Conservation (phyloP, 2,888 invertebrate genomes). For the Apomyelois bistriatella region DNA sequence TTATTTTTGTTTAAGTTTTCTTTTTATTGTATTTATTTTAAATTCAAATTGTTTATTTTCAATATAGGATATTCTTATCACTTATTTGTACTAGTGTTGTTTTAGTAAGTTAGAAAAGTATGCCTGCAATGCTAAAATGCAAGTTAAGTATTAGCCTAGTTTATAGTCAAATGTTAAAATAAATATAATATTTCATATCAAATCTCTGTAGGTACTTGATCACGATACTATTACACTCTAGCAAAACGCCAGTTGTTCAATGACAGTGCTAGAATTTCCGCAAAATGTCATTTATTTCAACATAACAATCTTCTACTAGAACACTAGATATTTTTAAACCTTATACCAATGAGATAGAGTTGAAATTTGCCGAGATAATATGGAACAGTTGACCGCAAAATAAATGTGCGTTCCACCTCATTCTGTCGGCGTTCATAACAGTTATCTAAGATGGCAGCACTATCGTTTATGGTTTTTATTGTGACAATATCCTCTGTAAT, state of each 20-base stretch:
- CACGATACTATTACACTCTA: not conserved
- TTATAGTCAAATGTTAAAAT: too few relatives aligned
- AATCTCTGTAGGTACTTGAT: constrained; percentile 9
- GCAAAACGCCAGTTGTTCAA: not conserved
- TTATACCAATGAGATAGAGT: not conserved
- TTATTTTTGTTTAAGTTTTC: too few relatives aligned
- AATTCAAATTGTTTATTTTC: too few relatives aligned
- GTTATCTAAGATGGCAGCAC: constrained; percentile 12
- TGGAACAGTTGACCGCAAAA: constrained; percentile 11
- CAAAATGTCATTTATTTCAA: constrained; percentile 8
- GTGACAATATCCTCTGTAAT: constrained; percentile 11
- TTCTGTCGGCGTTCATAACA: constrained; percentile 14
- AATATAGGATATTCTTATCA: too few relatives aligned
- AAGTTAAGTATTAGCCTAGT: too few relatives aligned
- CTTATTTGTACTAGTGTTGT: too few relatives aligned
- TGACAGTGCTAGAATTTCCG: not conserved
- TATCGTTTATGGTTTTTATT: constrained; percentile 12
- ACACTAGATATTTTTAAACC: not conserved
- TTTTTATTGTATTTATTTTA: too few relatives aligned
- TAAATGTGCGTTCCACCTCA: constrained; percentile 12
- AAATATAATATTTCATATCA: not conserved
- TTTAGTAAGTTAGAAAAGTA: too few relatives aligned
- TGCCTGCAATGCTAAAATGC: too few relatives aligned
- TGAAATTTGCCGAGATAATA: not conserved
- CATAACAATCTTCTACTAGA: not conserved